phyloP scores from a whole-genome alignment of 2,797 vertebrate genomes.

The Neosalanx taihuensis region DNA sequence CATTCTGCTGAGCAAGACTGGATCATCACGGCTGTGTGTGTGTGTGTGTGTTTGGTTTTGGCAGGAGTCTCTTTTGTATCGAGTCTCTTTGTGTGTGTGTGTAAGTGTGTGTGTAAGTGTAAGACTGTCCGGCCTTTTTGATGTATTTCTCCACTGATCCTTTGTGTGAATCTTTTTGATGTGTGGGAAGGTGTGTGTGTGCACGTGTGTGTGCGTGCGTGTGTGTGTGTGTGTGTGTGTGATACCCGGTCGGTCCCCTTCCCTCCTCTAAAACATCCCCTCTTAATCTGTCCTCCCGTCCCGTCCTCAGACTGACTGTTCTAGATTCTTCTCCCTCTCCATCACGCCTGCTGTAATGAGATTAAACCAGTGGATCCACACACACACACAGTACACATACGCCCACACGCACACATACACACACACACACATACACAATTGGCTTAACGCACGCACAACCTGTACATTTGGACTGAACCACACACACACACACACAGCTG shows the following conservation, averaged over 20 bases:
- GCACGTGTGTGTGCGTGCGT: conserved; percentile 38
- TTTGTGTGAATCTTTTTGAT: conserved; percentile 46
- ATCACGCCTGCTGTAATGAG: conserved; percentile 75
- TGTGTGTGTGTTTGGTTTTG: conserved; percentile 15
- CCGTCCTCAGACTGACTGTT: conserved; percentile 67
- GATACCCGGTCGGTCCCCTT: conserved; percentile 2
- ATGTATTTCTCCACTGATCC: conserved; percentile 38
- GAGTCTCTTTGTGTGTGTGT: conserved; percentile 19
- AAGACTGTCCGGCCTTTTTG: conserved; percentile 42
- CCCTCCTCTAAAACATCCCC: conserved; percentile 52
- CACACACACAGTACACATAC: conserved; percentile 32
- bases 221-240: conserved; percentile 43
- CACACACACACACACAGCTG: conserved; percentile 30
- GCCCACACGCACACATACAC: conserved; percentile 48
- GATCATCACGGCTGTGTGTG: conserved; percentile 33
- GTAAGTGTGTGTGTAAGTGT: conserved; percentile 26
- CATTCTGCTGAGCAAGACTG: conserved; percentile 41
- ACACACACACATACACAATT: conserved; percentile 50
- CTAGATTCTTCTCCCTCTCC: conserved; percentile 51
- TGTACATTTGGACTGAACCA: background rate
- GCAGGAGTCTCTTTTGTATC: conserved; percentile 34
- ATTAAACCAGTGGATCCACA: conserved; percentile 71
- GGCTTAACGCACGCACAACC: conserved; percentile 24
- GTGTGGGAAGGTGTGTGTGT: conserved; percentile 56
- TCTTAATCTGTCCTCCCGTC: conserved; percentile 68